Evolutionary conservation across 2,113 vertebrate species (phyloP), one percentile per base, ranked within the genome.

Genomic region (Butastur rufipennis): DNA sequence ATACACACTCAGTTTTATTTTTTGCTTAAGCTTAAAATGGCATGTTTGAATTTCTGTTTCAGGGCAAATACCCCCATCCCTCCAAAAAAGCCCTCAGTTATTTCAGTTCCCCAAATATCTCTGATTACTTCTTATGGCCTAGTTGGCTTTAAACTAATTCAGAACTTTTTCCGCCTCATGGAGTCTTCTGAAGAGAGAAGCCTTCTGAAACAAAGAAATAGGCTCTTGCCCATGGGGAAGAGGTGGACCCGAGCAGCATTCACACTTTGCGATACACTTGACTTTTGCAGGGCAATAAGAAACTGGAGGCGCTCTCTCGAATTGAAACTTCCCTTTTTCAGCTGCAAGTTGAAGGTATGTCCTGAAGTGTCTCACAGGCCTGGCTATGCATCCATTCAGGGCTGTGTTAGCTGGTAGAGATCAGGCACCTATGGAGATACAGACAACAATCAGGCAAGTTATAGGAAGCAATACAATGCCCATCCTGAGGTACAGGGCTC

Each of bases 401-500:
- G 95, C 93, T 97, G 89, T 94, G 95, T 96, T 98, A 98, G 96
- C 98, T 98, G 97, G 98, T 77, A 94, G 97, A 96, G 92, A 98
- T 96, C 96, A 97, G 93, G 97, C 98, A 98, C 97, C 98, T 98
- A 94, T 47, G 92, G 95, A 97, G 81, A 98, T 71, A 98, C 78
- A 98, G 66, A 91, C 11, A 93, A 96, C 22, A 88, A 86, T 34
- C 1, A 4, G 77, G 74, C 68, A 88, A 65, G 93, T 96, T 92
- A 96, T 50, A 91, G 38, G 66, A 42, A 71, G 90, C 58, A 95
- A 89, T 9, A 55, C 14, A 62, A n/a, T 18, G 67, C n/a, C n/a
- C 48, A 82, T 9, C 68, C 75, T 16, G 85, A 42, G 50, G 53
- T 53, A 59, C 58, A 93, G 63, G 9, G 29, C 61, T 72, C 42